Evolutionary conservation across 1,140 invertebrate species (phyloP).

Genomic region (Phortica variegata): DNA sequence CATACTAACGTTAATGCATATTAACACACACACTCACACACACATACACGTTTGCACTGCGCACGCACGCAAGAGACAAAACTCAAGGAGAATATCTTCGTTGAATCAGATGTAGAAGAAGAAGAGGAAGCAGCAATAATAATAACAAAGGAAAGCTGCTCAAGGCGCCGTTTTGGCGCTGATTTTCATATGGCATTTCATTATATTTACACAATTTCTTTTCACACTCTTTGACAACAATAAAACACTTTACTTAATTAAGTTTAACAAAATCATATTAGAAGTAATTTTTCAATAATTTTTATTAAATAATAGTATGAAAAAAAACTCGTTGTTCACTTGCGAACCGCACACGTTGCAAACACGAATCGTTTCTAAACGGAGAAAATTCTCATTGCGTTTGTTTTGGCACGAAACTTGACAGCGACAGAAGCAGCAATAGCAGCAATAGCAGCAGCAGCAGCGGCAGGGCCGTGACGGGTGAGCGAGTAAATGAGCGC

Average conservation of each 20-base stretch:
- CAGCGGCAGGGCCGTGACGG: background rate
- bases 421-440: slow-evolving; percentile 24
- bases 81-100: slow-evolving; percentile 27
- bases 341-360: slow-evolving; percentile 45
- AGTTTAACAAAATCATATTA: slow-evolving; percentile 16
- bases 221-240: slow-evolving; percentile 8
- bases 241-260: slow-evolving; percentile 4
- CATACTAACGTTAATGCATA: slow-evolving; percentile 46
- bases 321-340: too few species aligned
- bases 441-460: background rate
- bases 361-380: slow-evolving; percentile 56
- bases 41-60: background rate
- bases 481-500: background rate
- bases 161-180: slow-evolving; percentile 15
- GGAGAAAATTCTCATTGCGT: slow-evolving; percentile 50
- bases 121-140: slow-evolving; percentile 26
- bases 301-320: slow-evolving; percentile 7
- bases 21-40: slow-evolving; percentile 6
- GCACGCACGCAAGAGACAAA: slow-evolving; percentile 9
- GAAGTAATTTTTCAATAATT: slow-evolving; percentile 8
- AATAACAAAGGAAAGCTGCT: slow-evolving; percentile 38
- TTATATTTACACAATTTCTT: background rate
- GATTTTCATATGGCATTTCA: slow-evolving; percentile 7
- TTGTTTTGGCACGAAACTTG: slow-evolving; percentile 55
- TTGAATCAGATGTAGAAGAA: slow-evolving; percentile 2